phyloP scores from a whole-genome alignment of 2,888 invertebrate species.

The Buathra laborator region DNA sequence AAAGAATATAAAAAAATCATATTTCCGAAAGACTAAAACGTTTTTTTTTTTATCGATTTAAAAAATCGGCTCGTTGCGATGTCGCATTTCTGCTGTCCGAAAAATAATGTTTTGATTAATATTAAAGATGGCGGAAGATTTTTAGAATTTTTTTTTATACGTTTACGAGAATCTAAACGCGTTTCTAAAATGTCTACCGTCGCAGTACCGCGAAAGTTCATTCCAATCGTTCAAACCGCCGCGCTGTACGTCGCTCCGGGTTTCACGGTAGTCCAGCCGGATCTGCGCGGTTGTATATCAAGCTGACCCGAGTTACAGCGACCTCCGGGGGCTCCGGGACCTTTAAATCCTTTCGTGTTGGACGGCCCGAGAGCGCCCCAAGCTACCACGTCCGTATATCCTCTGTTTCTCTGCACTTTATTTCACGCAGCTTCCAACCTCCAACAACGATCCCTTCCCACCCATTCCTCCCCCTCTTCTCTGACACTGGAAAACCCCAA shows the following conservation, averaged over 20 bases:
- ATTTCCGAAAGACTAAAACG: background rate
- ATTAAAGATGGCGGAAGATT: background rate
- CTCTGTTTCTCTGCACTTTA: constrained; percentile 44
- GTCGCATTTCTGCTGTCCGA: too few species aligned
- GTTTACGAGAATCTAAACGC: background rate
- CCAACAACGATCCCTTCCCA: constrained; percentile 1
- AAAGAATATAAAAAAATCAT: background rate
- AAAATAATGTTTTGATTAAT: too few species aligned
- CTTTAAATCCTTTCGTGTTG: constrained; percentile 70
- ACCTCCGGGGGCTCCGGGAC: constrained; percentile 66
- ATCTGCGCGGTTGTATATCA: constrained; percentile 66
- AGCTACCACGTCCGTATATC: constrained; percentile 27
- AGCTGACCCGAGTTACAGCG: constrained; percentile 60
- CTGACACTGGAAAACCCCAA: constrained; percentile 25
- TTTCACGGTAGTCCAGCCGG: constrained; percentile 46
- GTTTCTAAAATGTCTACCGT: background rate
- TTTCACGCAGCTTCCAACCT: constrained; percentile 34
- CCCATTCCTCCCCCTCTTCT: background rate
- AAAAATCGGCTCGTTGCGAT: background rate
- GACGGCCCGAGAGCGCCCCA: constrained; percentile 49
- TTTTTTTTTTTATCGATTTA: background rate
- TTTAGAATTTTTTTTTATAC: background rate
- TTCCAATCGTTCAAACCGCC: constrained; percentile 33
- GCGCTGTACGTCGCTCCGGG: constrained; percentile 38
- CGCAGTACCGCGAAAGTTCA: background rate